Conservation (phyloP, 2,888 invertebrate genomes). For the Cephus sareptanus region DNA sequence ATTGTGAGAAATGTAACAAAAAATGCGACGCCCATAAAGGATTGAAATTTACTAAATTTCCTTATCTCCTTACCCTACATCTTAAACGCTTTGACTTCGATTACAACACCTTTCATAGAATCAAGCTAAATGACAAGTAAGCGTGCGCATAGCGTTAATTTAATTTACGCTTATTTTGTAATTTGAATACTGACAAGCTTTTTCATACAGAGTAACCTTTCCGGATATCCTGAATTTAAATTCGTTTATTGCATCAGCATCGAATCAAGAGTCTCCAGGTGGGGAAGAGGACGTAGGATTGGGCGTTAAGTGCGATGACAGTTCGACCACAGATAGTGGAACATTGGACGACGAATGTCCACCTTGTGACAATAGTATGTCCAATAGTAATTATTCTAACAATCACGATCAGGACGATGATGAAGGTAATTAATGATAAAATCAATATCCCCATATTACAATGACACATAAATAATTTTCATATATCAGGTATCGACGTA, state of each 20-base stretch:
- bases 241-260: conserved; percentile 70
- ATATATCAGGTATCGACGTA: conserved; percentile 71
- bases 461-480: neutral
- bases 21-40: conserved; percentile 93
- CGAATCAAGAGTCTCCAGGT: conserved; percentile 58
- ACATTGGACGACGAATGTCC: conserved; percentile 74
- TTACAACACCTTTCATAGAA: conserved; percentile 83
- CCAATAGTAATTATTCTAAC: conserved; percentile 45
- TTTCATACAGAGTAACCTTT: conserved; percentile 78
- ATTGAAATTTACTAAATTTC: conserved; percentile 85
- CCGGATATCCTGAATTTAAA: conserved; percentile 84
- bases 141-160: conserved; percentile 41
- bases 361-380: conserved; percentile 46
- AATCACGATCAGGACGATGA: conserved; percentile 71
- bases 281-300: conserved; percentile 66
- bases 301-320: conserved; percentile 72
- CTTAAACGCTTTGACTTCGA: conserved; percentile 92
- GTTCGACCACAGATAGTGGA: conserved; percentile 76
- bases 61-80: conserved; percentile 87
- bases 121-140: conserved; percentile 88
- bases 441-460: neutral
- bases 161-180: conserved; percentile 14
- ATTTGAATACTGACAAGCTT: conserved; percentile 14
- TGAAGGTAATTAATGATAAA: conserved; percentile 66
- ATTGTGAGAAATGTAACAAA: conserved; percentile 86